These are phyloP conservation scores for Drosophila gaucha DNA, from an alignment of 2,888 invertebrate species.

Conservation along the genomic window DNA sequence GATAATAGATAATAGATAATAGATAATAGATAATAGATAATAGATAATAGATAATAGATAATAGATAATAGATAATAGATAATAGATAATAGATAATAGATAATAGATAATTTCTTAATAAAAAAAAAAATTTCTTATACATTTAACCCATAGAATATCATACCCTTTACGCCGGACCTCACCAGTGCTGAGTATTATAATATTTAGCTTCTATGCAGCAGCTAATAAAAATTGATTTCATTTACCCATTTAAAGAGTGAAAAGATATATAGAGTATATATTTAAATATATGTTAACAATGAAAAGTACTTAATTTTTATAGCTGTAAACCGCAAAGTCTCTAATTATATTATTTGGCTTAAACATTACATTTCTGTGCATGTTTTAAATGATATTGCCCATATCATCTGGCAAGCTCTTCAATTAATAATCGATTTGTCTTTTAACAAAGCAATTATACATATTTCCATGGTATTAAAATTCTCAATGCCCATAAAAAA, in stretches of 20 bases:
- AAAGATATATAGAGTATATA: constrained; percentile 9
- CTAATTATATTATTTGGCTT: no score
- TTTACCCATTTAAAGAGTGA: neutral
- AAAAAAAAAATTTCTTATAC: neutral
- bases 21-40: no score
- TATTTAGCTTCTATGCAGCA: constrained; percentile 6
- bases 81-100: no score
- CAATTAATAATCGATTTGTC: constrained; percentile 14
- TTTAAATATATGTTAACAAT: neutral
- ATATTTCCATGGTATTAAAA: neutral
- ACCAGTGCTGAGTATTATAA: neutral
- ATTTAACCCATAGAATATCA: no score
- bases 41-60: no score
- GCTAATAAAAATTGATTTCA: neutral
- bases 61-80: no score
- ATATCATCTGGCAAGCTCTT: neutral
- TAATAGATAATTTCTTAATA: no score
- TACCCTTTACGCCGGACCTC: neutral
- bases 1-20: no score
- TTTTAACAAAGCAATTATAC: neutral
- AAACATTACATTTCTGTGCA: no score
- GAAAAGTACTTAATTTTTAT: constrained; percentile 5
- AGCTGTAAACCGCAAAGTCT: neutral
- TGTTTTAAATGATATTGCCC: no score
- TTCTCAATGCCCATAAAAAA: constrained; percentile 3